phyloP scores from a whole-genome alignment of 2,888 invertebrate genomes.

The Xanthostigma xanthostigma region DNA sequence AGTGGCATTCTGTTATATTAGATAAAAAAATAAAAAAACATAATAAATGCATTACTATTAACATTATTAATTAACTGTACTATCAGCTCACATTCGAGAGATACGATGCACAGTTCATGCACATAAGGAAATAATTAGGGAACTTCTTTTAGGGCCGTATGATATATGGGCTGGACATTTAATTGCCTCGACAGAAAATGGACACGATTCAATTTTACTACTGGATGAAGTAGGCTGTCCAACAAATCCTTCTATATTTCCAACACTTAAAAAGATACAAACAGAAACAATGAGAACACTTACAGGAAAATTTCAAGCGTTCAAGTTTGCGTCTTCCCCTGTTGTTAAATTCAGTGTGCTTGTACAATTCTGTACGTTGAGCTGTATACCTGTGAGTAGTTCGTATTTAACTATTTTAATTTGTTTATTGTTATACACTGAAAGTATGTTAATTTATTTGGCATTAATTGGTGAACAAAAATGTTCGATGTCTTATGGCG shows the following conservation, averaged over 20 bases:
- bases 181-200: slow-evolving; percentile 61
- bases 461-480: not conserved
- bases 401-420: not conserved
- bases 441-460: not conserved
- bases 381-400: slow-evolving; percentile 45
- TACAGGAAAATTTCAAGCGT: slow-evolving; percentile 59
- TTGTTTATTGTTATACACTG: no score
- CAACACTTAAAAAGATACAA: slow-evolving; percentile 28
- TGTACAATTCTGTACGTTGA: slow-evolving; percentile 62
- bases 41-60: no score
- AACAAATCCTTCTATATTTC: slow-evolving; percentile 44
- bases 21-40: no score
- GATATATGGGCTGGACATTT: slow-evolving; percentile 67
- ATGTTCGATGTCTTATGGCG: not conserved
- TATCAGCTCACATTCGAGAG: no score
- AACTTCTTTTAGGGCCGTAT: slow-evolving; percentile 23
- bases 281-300: slow-evolving; percentile 28
- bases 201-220: slow-evolving; percentile 56
- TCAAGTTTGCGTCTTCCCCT: slow-evolving; percentile 74
- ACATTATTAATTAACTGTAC: no score
- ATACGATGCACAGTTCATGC: no score
- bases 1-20: no score
- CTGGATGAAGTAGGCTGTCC: slow-evolving; percentile 71
- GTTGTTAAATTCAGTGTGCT: slow-evolving; percentile 68
- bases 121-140: not conserved